Percentiles rank a stretch among this genome's conserved stretches.
Conservation (phyloP, 1,140 invertebrate species). For the Psilanteris sp. region DNA sequence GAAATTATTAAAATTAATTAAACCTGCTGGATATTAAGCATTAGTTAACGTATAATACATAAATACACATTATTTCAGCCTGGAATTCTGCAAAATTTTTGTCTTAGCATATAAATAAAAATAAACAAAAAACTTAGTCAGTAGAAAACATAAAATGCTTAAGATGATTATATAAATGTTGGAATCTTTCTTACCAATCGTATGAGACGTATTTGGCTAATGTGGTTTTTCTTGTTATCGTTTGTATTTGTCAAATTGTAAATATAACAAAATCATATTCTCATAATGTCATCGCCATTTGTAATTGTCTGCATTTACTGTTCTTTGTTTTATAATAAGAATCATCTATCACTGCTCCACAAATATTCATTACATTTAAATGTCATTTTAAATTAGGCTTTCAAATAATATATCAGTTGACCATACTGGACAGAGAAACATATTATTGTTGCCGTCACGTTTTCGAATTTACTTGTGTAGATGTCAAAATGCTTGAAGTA, state of each 20-base stretch:
- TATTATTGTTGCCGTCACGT: background rate
- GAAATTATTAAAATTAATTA: too few species aligned
- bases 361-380: constrained; percentile 4
- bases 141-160: background rate
- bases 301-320: constrained; percentile 14
- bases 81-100: too few species aligned
- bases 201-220: constrained; percentile 3
- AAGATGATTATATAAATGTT: background rate
- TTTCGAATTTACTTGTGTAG: background rate
- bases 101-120: background rate
- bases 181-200: constrained; percentile 6
- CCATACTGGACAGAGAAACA: constrained; percentile 16
- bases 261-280: constrained; percentile 6
- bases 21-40: too few species aligned
- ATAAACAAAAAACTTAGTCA: background rate
- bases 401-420: background rate
- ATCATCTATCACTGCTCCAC: constrained; percentile 8
- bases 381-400: constrained; percentile 14
- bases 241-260: constrained; percentile 6
- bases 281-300: constrained; percentile 31
- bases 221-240: constrained; percentile 9
- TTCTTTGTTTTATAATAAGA: background rate
- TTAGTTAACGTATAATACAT: too few species aligned
- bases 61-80: too few species aligned
- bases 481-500: constrained; percentile 1